Conservation (phyloP, 2,113 vertebrate genomes). For the Panthera uncia region DNA sequence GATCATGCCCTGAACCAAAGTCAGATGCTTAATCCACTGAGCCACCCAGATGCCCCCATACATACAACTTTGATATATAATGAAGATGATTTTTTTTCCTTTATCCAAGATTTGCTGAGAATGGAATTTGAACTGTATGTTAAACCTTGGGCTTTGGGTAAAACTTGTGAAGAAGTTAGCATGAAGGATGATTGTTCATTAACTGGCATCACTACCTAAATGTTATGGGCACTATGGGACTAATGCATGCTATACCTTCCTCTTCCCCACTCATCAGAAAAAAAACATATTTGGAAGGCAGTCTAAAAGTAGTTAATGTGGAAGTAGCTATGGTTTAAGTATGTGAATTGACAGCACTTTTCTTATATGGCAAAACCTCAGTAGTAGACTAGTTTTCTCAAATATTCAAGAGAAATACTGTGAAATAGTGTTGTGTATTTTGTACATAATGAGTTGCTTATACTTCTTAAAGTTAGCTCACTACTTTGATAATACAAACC, state of each 20-base stretch:
- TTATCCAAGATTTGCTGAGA: constrained; percentile 51
- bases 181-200: background rate
- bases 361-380: background rate
- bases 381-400: background rate
- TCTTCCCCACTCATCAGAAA: background rate
- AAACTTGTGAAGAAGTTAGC: background rate
- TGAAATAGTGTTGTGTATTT: constrained; percentile 18
- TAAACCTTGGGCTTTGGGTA: constrained; percentile 33
- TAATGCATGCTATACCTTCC: background rate
- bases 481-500: background rate
- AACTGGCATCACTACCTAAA: background rate
- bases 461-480: constrained; percentile 23
- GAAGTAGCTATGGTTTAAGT: background rate
- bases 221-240: background rate
- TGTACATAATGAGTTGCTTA: background rate
- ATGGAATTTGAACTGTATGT: constrained; percentile 28
- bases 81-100: background rate
- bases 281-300: background rate
- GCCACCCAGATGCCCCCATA: background rate
- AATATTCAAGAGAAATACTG: constrained; percentile 17
- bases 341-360: constrained; percentile 3
- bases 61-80: background rate
- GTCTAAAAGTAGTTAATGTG: constrained; percentile 30
- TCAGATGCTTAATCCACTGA: no score
- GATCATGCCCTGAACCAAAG: no score